Evolutionary conservation across 1,140 invertebrate species (phyloP).

Genomic region (Tetramorium simillimum): DNA sequence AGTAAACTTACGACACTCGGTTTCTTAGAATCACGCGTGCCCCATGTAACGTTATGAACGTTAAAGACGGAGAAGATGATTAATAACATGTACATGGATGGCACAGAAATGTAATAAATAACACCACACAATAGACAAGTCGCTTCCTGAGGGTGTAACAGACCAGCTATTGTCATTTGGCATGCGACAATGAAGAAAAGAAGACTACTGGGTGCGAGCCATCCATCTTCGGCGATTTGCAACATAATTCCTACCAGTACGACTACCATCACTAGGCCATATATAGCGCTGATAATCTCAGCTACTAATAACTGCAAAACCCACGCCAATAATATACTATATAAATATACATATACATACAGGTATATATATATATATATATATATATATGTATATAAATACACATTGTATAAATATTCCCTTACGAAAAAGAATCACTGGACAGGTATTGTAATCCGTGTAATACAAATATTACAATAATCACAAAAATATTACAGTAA

Average conservation of each 20-base stretch:
- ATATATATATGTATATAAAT: too few relatives aligned
- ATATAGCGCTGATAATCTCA: constrained; percentile 91
- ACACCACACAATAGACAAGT: constrained; percentile 91
- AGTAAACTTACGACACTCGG: constrained; percentile 58
- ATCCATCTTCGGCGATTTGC: constrained; percentile 93
- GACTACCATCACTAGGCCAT: constrained; percentile 96
- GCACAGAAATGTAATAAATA: constrained; percentile 96
- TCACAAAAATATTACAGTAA: too few relatives aligned
- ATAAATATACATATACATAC: neutral
- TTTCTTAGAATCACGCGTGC: constrained; percentile 90
- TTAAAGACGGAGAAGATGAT: constrained; percentile 97
- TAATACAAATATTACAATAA: too few relatives aligned
- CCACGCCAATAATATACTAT: neutral
- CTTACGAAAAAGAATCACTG: too few relatives aligned
- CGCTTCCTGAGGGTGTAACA: constrained; percentile 95
- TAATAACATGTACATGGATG: constrained; percentile 97
- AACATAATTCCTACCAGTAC: constrained; percentile 95
- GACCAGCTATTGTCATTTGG: constrained; percentile 89
- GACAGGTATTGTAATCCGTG: too few relatives aligned
- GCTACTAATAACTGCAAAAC: constrained; percentile 89
- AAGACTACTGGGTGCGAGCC: constrained; percentile 91
- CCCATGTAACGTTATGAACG: constrained; percentile 96
- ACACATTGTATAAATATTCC: neutral
- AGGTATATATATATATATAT: too few relatives aligned
- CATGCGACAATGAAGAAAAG: constrained; percentile 89